Percentiles rank a stretch among this genome's conserved stretches.
Evolutionary conservation across 92 coral and sea anemone genomes (phyloP).

Genomic region (Porites evermanni): DNA sequence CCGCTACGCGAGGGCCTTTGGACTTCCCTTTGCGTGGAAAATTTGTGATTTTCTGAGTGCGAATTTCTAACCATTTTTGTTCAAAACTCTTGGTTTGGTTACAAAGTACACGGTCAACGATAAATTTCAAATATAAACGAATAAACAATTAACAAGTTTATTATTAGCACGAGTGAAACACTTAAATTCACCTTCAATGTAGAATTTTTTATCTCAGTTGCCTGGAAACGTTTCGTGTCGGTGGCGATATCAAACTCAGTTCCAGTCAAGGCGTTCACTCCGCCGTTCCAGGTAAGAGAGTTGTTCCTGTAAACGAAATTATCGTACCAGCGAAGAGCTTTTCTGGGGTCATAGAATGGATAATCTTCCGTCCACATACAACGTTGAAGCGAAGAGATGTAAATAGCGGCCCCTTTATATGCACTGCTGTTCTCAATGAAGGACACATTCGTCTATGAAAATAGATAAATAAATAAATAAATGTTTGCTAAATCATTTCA

Average conservation of each 20-base stretch:
- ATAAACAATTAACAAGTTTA: neutral
- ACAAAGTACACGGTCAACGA: neutral
- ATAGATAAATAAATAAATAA: no score
- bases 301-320: constrained; percentile 77
- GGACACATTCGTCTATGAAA: constrained; percentile 69
- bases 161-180: no score
- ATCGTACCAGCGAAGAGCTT: constrained; percentile 85
- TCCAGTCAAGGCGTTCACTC: constrained; percentile 30
- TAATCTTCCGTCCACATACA: constrained; percentile 85
- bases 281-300: constrained; percentile 48
- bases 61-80: no score
- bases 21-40: no score
- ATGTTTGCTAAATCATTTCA: no score
- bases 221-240: constrained; percentile 57
- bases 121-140: neutral
- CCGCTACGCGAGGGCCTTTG: no score
- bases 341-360: constrained; percentile 57
- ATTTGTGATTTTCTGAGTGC: no score
- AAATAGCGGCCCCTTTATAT: constrained; percentile 89
- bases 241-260: constrained; percentile 80
- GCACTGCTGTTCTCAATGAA: constrained; percentile 85
- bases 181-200: constrained; percentile 9
- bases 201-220: neutral
- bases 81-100: no score
- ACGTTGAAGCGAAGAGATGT: constrained; percentile 72